These are phyloP conservation scores for Conistra vaccinii DNA, from an alignment of 2,888 invertebrate species.

Conservation along the genomic window DNA sequence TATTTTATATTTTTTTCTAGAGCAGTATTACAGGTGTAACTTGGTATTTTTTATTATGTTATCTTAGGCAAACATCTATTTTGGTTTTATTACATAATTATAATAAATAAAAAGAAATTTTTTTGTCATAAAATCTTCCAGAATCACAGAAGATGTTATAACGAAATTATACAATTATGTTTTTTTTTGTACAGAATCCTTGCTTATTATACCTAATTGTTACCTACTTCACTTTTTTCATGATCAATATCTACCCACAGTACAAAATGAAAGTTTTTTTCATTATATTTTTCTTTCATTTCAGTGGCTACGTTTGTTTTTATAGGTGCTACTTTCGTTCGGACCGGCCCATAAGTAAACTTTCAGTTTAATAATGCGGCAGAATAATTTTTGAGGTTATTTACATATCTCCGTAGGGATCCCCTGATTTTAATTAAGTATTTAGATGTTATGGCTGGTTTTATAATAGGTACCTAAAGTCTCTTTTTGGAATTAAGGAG, in stretches of 20 bases:
- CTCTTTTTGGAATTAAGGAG: neutral
- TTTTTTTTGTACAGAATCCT: constrained; percentile 29
- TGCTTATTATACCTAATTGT: neutral
- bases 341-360: constrained; percentile 44
- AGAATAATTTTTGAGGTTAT: constrained; percentile 46
- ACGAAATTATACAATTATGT: neutral
- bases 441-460: constrained; percentile 1
- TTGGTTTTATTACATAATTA: neutral
- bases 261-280: constrained; percentile 30
- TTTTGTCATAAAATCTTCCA: too few relatives aligned
- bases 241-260: constrained; percentile 4
- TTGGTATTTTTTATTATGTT: neutral
- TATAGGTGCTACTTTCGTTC: constrained; percentile 28
- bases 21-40: too few relatives aligned
- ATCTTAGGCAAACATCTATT: neutral
- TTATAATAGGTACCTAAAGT: neutral
- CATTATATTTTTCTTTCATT: constrained; percentile 52
- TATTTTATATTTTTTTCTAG: neutral
- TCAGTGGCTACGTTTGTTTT: constrained; percentile 41
- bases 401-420: constrained; percentile 38
- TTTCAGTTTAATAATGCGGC: constrained; percentile 43
- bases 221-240: constrained; percentile 5
- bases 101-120: neutral
- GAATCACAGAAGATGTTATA: neutral
- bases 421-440: constrained; percentile 46